These are phyloP conservation scores for Leptinotarsa peninsularis DNA, from an alignment of 2,888 invertebrate species.

Conservation along the genomic window DNA sequence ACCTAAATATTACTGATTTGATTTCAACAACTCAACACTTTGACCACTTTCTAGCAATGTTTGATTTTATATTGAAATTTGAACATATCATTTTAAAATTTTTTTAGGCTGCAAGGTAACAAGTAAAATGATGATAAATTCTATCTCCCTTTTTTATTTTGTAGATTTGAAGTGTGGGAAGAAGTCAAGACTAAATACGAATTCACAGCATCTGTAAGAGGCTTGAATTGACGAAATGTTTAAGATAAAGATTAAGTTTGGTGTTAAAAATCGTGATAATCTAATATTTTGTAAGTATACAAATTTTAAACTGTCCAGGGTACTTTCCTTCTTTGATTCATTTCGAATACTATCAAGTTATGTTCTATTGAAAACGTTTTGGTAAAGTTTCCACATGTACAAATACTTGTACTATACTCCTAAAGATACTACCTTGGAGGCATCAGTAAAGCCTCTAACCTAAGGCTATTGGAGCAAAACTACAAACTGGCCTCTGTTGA, in stretches of 20 bases:
- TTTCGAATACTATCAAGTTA: not conserved
- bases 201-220: not conserved
- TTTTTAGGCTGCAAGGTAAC: not conserved
- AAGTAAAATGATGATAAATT: not conserved
- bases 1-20: too few relatives aligned
- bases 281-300: not conserved
- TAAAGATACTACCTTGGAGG: too few relatives aligned
- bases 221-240: not conserved
- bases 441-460: too few relatives aligned
- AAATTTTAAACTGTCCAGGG: not conserved
- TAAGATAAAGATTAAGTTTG: slow-evolving; percentile 5
- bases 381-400: too few relatives aligned
- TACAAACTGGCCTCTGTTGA: too few relatives aligned
- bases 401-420: too few relatives aligned
- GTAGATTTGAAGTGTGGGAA: slow-evolving; percentile 14
- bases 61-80: too few relatives aligned
- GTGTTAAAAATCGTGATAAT: not conserved
- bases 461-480: too few relatives aligned
- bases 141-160: slow-evolving; percentile 22
- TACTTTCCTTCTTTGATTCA: not conserved
- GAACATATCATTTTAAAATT: not conserved
- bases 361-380: not conserved
- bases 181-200: slow-evolving; percentile 17
- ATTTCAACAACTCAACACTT: too few relatives aligned
- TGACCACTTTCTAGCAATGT: too few relatives aligned